Evolutionary conservation across 1,140 invertebrate genomes (phyloP), one percentile per base, ranked within the genome.

Genomic region (Neelides sp.): DNA sequence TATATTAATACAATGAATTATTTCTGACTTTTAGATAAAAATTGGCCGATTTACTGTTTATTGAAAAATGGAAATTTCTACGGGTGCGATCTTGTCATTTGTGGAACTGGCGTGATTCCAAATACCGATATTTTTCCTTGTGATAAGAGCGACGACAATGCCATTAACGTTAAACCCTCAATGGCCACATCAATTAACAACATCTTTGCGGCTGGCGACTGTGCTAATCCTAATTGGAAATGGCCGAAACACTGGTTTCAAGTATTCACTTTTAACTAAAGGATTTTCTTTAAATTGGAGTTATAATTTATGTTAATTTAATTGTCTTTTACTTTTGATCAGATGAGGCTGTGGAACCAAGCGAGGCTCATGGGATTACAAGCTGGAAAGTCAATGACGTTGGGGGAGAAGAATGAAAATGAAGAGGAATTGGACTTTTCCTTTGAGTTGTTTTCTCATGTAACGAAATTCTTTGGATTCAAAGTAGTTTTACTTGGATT

Each of bases 321-420:
- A 3, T 26, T 51, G 24, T 28, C 46, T 36, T n/a, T 27, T 32
- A 22, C 49, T 45, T 45, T 46, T 52, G 58, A 63, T 27, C 62
- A 96, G 70, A 91, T 98, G 82, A 73, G 91, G 41, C 66, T 98
- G 1, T 99, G 95, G 95, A 91, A 90, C 4, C 95, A 99, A 72
- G 95, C 94, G 0, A 69, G 90, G 53, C 91, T 96, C 70, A 98
- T 98, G 93, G 95, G 93, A 10, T 73, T 75, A 35, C 95, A 93
- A 73, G 89, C 85, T 13, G 92, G 87, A 0, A 85, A 88, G 66
- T 81, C 82, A 52, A 97, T 99, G 86, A 37, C 3, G 39, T n/a
- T 30, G 19, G 17, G 3, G 30, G 34, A 30, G 42, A 50, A 26
- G 24, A 67, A 80, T 28, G 46, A 43, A 17, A 40, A 59, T 24